Conservation (phyloP, 2,888 invertebrate species). For the Ypsolopha sequella region DNA sequence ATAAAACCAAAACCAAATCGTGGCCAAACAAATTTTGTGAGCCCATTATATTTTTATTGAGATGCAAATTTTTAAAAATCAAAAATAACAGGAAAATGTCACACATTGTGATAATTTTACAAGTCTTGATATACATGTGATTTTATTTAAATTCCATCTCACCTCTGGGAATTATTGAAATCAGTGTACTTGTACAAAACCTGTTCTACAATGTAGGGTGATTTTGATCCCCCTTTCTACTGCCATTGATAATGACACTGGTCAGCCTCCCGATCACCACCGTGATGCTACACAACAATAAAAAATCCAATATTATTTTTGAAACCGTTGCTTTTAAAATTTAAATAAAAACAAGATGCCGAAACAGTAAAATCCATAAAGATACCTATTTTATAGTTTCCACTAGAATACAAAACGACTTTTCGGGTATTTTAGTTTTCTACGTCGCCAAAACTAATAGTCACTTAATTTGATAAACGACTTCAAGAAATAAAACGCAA, state of each 20-base stretch:
- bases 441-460: constrained; percentile 1
- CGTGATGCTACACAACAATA: neutral
- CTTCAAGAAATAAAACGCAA: constrained; percentile 4
- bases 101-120: too few species aligned
- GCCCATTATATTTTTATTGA: too few species aligned
- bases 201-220: constrained; percentile 35
- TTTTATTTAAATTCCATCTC: neutral
- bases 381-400: neutral
- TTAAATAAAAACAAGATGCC: neutral
- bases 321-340: neutral
- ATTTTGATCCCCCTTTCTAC: constrained; percentile 14
- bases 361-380: neutral
- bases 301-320: neutral
- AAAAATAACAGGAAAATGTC: too few species aligned
- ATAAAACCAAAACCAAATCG: too few species aligned
- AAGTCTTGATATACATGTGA: neutral
- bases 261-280: neutral
- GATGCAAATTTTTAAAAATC: too few species aligned
- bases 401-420: neutral
- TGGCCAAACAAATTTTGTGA: too few species aligned
- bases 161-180: constrained; percentile 47
- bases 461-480: neutral
- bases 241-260: neutral
- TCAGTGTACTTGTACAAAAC: constrained; percentile 51
- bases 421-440: neutral